A percentile compares a stretch with the other conserved stretches of the same genome.
phyloP scores from a whole-genome alignment of 1,140 invertebrate genomes.

The Planococcus citri region DNA sequence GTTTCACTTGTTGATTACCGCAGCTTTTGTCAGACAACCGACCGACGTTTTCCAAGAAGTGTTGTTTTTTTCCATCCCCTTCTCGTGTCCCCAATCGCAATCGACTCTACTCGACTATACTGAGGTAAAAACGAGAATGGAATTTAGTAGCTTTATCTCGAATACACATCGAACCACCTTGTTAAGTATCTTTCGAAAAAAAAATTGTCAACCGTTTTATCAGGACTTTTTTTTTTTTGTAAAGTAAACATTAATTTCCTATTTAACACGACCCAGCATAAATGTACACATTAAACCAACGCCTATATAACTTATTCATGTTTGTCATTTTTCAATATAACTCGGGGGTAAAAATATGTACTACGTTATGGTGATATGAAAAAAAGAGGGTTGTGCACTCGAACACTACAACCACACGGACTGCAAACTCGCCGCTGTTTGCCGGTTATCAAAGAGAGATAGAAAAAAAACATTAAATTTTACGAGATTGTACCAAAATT shows the following conservation, averaged over 20 bases:
- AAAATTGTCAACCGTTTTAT: not conserved
- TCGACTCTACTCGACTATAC: too few species aligned
- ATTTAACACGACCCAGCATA: not conserved
- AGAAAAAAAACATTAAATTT: not conserved
- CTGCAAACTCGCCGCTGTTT: not conserved
- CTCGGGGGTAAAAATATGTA: not conserved
- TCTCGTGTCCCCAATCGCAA: too few species aligned
- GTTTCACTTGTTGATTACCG: not conserved
- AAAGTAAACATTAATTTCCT: not conserved
- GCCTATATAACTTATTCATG: conserved; percentile 2
- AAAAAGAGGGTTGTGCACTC: conserved; percentile 1
- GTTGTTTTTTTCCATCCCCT: too few species aligned
- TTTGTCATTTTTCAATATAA: not conserved
- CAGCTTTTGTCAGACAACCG: not conserved
- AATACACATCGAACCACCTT: not conserved
- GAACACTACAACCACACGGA: not conserved
- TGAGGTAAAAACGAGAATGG: too few species aligned
- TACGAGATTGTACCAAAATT: not conserved
- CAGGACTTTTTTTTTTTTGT: not conserved
- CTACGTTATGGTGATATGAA: too few species aligned
- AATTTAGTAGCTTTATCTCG: too few species aligned
- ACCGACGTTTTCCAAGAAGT: too few species aligned
- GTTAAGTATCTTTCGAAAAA: not conserved
- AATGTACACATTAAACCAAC: not conserved
- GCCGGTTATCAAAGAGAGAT: not conserved